These are phyloP conservation scores for Lutjanus erythropterus DNA, from an alignment of 2,113 vertebrate genomes.

Conservation along the genomic window DNA sequence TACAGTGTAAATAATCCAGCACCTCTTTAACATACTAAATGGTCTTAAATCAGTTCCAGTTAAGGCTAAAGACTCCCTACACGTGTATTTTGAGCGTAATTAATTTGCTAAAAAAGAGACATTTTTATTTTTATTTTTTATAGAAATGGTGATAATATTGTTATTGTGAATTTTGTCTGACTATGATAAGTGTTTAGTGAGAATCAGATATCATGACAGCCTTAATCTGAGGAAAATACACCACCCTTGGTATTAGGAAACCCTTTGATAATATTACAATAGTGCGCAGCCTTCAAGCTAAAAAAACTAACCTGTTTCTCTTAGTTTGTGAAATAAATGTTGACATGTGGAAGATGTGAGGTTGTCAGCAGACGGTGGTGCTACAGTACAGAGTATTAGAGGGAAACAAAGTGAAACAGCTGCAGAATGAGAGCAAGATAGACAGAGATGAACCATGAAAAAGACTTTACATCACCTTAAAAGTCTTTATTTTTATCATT, in stretches of 20 bases:
- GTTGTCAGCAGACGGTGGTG: background rate
- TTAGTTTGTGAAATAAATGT: background rate
- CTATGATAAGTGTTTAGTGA: no score
- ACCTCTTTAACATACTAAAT: no score
- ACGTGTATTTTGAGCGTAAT: no score
- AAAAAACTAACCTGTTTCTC: background rate
- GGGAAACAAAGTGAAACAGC: background rate
- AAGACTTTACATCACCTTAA: background rate
- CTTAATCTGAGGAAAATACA: background rate
- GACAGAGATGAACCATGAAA: background rate
- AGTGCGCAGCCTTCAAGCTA: background rate
- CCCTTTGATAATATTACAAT: background rate
- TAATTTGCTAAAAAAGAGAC: no score
- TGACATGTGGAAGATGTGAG: background rate
- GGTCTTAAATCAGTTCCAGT: no score
- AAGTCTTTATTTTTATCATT: no score
- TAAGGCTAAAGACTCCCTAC: no score
- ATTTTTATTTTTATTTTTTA: no score
- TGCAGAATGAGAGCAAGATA: background rate
- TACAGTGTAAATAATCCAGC: no score
- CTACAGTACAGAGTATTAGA: background rate
- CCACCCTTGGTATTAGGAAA: background rate
- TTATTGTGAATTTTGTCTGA: no score
- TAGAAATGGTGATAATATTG: no score
- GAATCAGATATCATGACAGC: no score